phyloP scores from a whole-genome alignment of 2,888 invertebrate species.

The Agrenia bidenticulata region DNA sequence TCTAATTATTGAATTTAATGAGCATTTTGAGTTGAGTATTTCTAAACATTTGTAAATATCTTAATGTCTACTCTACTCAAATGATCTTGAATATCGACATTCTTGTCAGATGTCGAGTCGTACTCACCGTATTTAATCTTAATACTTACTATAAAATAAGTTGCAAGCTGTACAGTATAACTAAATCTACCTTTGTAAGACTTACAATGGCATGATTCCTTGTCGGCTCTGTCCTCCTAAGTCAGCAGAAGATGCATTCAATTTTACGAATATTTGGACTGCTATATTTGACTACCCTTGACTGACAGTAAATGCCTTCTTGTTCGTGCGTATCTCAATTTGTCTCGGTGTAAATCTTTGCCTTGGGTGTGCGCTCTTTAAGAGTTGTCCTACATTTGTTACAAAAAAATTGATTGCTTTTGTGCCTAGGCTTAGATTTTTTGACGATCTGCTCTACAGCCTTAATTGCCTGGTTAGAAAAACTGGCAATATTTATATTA shows the following conservation, averaged over 20 bases:
- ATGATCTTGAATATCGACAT: neutral
- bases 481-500: too few species aligned
- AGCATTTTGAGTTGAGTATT: too few species aligned
- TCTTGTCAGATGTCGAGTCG: too few species aligned
- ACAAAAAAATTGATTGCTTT: neutral
- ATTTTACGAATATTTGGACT: too few species aligned
- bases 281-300: neutral
- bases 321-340: neutral
- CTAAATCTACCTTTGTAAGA: too few species aligned
- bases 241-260: slow-evolving; percentile 11
- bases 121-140: too few species aligned
- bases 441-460: too few species aligned
- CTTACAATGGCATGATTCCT: slow-evolving; percentile 18
- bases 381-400: neutral
- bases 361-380: neutral
- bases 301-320: neutral
- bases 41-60: neutral
- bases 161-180: too few species aligned
- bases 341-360: neutral
- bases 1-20: too few species aligned
- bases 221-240: slow-evolving; percentile 27
- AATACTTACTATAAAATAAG: too few species aligned
- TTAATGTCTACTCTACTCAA: neutral
- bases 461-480: too few species aligned
- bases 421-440: too few species aligned